phyloP scores from a whole-genome alignment of 2,888 invertebrate genomes.

The Syrphus vitripennis region DNA sequence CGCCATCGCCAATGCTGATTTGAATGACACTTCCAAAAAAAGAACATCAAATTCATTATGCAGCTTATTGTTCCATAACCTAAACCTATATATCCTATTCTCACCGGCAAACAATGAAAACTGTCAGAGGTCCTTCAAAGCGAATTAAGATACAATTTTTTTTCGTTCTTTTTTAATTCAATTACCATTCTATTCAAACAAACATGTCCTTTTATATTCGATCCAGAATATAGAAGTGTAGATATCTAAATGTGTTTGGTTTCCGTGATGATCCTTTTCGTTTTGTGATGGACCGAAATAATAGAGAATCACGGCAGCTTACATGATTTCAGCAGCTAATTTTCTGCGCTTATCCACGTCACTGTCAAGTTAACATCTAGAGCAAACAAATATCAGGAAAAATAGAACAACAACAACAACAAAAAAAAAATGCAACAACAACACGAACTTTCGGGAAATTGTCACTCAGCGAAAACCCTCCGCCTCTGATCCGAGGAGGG shows the following conservation, averaged over 20 bases:
- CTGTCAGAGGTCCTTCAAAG: slow-evolving; percentile 59
- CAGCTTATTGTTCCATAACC: slow-evolving; percentile 47
- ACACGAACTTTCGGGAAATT: slow-evolving; percentile 34
- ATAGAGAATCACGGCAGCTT: slow-evolving; percentile 40
- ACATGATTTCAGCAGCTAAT: slow-evolving; percentile 69
- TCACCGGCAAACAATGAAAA: slow-evolving; percentile 36
- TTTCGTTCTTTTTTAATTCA: slow-evolving; percentile 29
- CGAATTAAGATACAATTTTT: slow-evolving; percentile 25
- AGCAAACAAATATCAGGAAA: slow-evolving; percentile 35
- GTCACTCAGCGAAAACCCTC: slow-evolving; percentile 50
- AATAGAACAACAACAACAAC: neutral
- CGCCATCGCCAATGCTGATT: slow-evolving; percentile 2
- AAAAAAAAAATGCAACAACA: neutral
- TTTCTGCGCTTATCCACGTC: slow-evolving; percentile 73
- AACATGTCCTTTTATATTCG: slow-evolving; percentile 17
- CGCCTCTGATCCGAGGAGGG: neutral
- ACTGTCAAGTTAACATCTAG: slow-evolving; percentile 43
- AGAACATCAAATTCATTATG: slow-evolving; percentile 60
- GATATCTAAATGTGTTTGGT: slow-evolving; percentile 15
- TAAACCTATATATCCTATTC: neutral
- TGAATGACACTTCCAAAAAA: slow-evolving; percentile 56
- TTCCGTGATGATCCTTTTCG: slow-evolving; percentile 36
- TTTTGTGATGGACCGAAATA: slow-evolving; percentile 30
- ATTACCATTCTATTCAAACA: slow-evolving; percentile 68
- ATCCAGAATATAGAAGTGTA: neutral